These are phyloP conservation scores for Lumbricus terrestris DNA, from an alignment of 2,888 invertebrate species.

Conservation along the genomic window DNA sequence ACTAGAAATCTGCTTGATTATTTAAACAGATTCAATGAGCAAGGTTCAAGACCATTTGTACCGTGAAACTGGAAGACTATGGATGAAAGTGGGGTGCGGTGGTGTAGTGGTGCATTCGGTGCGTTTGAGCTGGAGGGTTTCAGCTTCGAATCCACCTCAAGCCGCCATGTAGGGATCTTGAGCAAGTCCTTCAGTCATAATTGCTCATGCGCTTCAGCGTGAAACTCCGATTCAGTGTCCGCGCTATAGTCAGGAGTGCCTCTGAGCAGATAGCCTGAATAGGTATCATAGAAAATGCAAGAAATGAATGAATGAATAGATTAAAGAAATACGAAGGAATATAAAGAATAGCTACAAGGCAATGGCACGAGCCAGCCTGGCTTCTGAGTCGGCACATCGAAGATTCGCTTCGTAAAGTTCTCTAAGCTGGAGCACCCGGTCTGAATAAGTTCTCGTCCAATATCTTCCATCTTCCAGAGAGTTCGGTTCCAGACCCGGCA, in stretches of 20 bases:
- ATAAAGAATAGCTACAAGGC: not conserved
- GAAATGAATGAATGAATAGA: too few species aligned
- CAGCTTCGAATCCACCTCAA: too few species aligned
- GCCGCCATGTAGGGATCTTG: too few species aligned
- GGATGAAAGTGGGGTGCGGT: too few species aligned
- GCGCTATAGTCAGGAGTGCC: too few species aligned
- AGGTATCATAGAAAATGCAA: too few species aligned
- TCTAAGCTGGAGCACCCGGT: conserved; percentile 84
- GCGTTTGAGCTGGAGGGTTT: too few species aligned
- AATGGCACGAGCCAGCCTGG: conserved; percentile 57
- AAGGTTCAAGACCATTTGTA: not conserved
- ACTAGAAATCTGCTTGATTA: not conserved
- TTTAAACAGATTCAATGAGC: not conserved
- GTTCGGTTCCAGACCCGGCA: not conserved
- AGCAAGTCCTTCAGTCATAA: too few species aligned
- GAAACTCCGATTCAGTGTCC: too few species aligned
- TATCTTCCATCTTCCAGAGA: not conserved
- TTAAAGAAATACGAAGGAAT: not conserved
- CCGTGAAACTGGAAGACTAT: not conserved
- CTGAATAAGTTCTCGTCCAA: conserved; percentile 65
- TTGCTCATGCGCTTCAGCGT: too few species aligned
- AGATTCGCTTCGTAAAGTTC: conserved; percentile 82
- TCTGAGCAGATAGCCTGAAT: too few species aligned
- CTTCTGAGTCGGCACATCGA: conserved; percentile 80
- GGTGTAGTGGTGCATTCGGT: too few species aligned